These are phyloP conservation scores for Rousettus leschenaultii DNA, from an alignment of 2,113 vertebrate genomes.

Conservation along the genomic window DNA sequence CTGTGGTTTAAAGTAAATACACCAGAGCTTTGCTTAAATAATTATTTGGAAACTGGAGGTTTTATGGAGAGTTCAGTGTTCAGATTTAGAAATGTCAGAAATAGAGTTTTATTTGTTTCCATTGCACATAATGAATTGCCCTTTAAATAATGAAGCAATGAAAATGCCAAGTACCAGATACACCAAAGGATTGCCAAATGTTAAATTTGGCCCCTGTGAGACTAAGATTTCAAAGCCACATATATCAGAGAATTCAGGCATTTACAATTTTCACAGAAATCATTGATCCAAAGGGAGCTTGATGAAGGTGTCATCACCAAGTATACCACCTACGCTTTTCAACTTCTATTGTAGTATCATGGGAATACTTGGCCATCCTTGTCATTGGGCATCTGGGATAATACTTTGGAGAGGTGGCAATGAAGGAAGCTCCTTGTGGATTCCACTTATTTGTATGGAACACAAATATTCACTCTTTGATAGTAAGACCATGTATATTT, in stretches of 20 bases:
- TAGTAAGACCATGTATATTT: background rate
- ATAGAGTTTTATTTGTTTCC: slow-evolving; percentile 77
- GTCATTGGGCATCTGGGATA: background rate
- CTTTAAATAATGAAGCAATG: slow-evolving; percentile 68
- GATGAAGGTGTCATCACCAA: background rate
- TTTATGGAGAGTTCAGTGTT: slow-evolving; percentile 71
- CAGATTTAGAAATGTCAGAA: slow-evolving; percentile 76
- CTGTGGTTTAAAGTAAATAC: slow-evolving; percentile 22
- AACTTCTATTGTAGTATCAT: background rate
- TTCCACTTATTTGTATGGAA: background rate
- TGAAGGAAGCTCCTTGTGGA: background rate
- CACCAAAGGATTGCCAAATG: slow-evolving; percentile 49
- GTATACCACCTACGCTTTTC: background rate
- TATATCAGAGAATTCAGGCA: background rate
- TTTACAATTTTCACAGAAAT: background rate
- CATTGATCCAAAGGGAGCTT: background rate
- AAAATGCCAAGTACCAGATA: slow-evolving; percentile 64
- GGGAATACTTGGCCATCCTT: background rate
- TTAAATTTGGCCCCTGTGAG: slow-evolving; percentile 30
- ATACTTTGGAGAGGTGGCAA: background rate
- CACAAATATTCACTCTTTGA: background rate
- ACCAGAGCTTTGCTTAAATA: slow-evolving; percentile 67
- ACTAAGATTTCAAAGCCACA: slow-evolving; percentile 20
- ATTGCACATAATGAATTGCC: slow-evolving; percentile 70
- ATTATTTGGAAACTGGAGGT: slow-evolving; percentile 73